Evolutionary conservation across 1,140 invertebrate species (phyloP).

Genomic region (Ruditapes philippinarum): DNA sequence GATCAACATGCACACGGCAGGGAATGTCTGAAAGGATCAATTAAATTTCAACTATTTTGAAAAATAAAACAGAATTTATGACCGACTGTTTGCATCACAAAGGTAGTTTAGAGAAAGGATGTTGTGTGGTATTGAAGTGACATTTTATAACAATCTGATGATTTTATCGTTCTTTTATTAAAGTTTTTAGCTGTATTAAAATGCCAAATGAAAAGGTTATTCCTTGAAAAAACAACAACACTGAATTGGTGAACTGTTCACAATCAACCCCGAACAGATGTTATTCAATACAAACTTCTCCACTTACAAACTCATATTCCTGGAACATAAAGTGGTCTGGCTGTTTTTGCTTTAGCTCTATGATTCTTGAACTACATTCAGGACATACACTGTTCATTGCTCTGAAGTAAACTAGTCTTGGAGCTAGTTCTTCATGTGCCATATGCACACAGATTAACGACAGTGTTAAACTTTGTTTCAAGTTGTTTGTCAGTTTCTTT

Average conservation of each 20-base stretch:
- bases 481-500: not conserved
- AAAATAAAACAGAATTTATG: too few relatives aligned
- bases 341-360: not conserved
- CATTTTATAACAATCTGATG: too few relatives aligned
- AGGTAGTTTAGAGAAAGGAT: too few relatives aligned
- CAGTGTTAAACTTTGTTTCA: not conserved
- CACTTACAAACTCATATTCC: slow-evolving; percentile 57
- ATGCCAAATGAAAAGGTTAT: not conserved
- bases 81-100: too few relatives aligned
- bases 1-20: slow-evolving; percentile 41
- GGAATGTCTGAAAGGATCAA: slow-evolving; percentile 49
- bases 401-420: slow-evolving; percentile 48
- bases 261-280: not conserved
- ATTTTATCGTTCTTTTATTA: too few relatives aligned
- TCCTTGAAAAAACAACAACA: not conserved
- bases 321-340: slow-evolving; percentile 59
- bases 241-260: not conserved
- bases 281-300: not conserved
- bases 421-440: slow-evolving; percentile 11
- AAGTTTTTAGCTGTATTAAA: too few relatives aligned
- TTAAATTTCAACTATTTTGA: too few relatives aligned
- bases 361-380: slow-evolving; percentile 35
- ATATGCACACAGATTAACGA: slow-evolving; percentile 2
- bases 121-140: too few relatives aligned
- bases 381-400: slow-evolving; percentile 53